phyloP scores from a whole-genome alignment of 1,140 invertebrate species.

The Zelostemma sp. region DNA sequence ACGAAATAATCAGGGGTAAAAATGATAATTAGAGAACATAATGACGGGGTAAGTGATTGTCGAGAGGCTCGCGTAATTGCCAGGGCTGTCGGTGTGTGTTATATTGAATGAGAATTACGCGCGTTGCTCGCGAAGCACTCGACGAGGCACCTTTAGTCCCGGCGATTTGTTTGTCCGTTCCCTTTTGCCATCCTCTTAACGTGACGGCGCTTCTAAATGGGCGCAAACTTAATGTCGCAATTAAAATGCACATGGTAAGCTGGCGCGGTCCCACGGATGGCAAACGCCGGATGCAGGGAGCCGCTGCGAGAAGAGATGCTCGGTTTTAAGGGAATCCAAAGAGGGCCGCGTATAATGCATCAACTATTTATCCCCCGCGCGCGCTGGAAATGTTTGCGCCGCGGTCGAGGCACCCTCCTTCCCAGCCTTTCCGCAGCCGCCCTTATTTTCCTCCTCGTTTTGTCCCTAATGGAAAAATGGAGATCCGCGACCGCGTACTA shows the following conservation, averaged over 20 bases:
- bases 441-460: constrained; percentile 12
- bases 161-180: constrained; percentile 39
- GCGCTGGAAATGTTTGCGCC: constrained; percentile 18
- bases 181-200: constrained; percentile 25
- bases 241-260: constrained; percentile 63
- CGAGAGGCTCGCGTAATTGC: background rate
- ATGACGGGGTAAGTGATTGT: background rate
- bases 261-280: constrained; percentile 49
- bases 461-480: constrained; percentile 11
- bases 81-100: too few species aligned
- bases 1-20: background rate
- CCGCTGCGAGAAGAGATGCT: background rate
- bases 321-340: constrained; percentile 22
- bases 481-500: background rate
- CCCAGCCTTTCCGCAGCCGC: too few species aligned
- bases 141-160: background rate
- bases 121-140: background rate
- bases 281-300: constrained; percentile 25
- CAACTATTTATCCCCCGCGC: constrained; percentile 29
- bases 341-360: constrained; percentile 15
- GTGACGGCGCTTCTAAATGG: constrained; percentile 32
- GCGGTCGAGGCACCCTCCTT: background rate
- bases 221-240: constrained; percentile 59
- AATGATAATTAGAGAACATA: background rate
- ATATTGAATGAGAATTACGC: background rate